Conservation (phyloP, 2,113 vertebrate species). For the Verasper variegatus region DNA sequence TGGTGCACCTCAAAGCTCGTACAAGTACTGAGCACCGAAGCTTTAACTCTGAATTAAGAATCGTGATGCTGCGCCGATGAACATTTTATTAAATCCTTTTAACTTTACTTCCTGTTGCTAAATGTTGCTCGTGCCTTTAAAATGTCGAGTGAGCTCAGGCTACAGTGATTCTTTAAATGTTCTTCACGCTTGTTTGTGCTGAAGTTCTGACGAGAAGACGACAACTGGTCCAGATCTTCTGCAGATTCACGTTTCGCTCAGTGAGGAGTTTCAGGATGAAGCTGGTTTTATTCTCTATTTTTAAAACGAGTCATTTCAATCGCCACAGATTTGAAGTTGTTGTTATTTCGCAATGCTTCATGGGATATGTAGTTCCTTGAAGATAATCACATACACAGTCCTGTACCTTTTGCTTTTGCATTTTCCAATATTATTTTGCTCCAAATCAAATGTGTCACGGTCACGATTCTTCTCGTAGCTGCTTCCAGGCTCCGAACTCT, state of each 20-base stretch:
- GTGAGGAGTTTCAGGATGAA: background rate
- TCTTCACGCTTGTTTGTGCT: conserved; percentile 14
- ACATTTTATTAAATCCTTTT: background rate
- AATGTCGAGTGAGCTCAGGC: conserved; percentile 12
- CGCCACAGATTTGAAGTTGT: no score
- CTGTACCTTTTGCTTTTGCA: no score
- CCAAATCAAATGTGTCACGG: no score
- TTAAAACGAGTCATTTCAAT: no score
- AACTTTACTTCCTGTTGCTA: conserved; percentile 6
- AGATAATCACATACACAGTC: no score
- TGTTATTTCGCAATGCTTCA: no score
- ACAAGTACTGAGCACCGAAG: background rate
- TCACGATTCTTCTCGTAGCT: no score
- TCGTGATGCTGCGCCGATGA: background rate
- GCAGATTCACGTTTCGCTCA: background rate
- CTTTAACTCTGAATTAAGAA: background rate
- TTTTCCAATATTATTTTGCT: no score
- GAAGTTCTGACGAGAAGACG: background rate
- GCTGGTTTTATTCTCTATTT: background rate
- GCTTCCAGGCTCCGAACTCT: no score
- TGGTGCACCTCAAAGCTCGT: background rate
- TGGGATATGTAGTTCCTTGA: no score
- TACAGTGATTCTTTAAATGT: background rate
- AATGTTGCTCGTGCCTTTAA: conserved; percentile 24
- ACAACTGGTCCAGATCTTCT: no score